Percentiles rank a stretch among this genome's conserved stretches.
Evolutionary conservation across 2,888 invertebrate genomes (phyloP).

Genomic region (Cephalotes varians): DNA sequence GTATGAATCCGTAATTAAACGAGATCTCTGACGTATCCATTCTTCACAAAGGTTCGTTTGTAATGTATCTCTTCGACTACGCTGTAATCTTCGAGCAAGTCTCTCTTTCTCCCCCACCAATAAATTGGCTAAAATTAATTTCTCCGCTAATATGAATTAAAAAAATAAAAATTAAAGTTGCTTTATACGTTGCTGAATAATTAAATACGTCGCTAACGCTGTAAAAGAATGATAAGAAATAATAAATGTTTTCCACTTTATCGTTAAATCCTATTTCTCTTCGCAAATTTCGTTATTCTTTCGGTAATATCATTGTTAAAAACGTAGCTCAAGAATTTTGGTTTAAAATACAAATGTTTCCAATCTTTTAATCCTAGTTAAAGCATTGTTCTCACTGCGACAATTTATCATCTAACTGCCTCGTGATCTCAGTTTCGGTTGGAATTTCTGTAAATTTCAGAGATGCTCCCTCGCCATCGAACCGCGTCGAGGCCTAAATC

Average conservation of each 20-base stretch:
- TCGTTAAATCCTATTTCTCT: not conserved
- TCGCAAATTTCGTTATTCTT: not conserved
- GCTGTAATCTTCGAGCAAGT: not conserved
- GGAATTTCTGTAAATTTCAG: slow-evolving; percentile 22
- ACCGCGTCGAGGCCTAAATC: slow-evolving; percentile 18
- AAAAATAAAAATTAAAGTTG: not conserved
- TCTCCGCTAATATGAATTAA: not conserved
- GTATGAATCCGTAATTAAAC: slow-evolving; percentile 29
- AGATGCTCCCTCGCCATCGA: slow-evolving; percentile 18
- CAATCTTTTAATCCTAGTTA: not conserved
- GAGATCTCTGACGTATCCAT: not conserved
- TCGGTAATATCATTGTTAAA: slow-evolving; percentile 6
- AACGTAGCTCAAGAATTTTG: not conserved
- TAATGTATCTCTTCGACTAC: not conserved
- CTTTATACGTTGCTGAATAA: not conserved
- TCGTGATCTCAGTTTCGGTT: not conserved
- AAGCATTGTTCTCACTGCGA: not conserved
- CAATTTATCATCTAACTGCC: not conserved
- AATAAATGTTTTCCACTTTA: not conserved
- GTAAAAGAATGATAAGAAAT: not conserved
- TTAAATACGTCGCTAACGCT: not conserved
- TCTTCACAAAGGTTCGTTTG: not conserved
- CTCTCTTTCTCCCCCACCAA: no score
- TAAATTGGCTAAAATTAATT: not conserved
- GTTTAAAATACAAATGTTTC: not conserved